Base-by-base conservation (phyloP, 2,888 invertebrate genomes). In the Polymixis lichenea region DNA sequence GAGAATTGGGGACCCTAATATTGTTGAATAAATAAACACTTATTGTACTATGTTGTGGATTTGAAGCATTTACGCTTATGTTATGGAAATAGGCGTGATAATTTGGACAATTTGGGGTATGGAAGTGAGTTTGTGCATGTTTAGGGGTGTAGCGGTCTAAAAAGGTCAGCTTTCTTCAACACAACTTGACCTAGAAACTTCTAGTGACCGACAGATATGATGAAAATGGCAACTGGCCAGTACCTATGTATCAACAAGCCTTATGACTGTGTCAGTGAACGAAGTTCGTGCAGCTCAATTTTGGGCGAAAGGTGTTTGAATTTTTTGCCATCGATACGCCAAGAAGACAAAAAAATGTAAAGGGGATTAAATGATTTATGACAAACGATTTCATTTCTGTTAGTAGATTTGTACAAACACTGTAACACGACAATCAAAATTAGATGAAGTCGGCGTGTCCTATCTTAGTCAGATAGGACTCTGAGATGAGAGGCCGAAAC, bases 11-110 rank as follows among this genome's bases (percentile, higher is more conserved):
- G 68, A 64, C 67, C 71, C 73, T 80, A 81, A 83, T 83, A 81
- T 84, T 61, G 60, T 81, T 86, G 86, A 78, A 84, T 81, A 82
- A 88, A 84, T 77, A 88, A 83, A 88, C 82, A 80, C 68, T 83
- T 77, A 79, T 73, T 71, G 64, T 79, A 68, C 53, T 83, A 46
- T 70, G 53, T 64, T 67, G 62, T 32, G 68, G 65, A 78, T 83
- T 86, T 86, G 69, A 70, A 77, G 43, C 62, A 43, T 77, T 74
- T 68, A 51, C 70, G 25, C 61, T 76, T 76, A 22, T 72, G 60
- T 77, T 72, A 72, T 55, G 67, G 70, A 71, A 79, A 69, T 77
- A 67, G 9, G 49, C 38, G 56, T 65, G 55, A 65, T 77, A 49
- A 76, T 72, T 74, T 83, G 15, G 25, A 19, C 9, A 2, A 53